Percentiles rank a stretch among this genome's conserved stretches.
phyloP scores from a whole-genome alignment of 2,888 invertebrate species.

The Synanthedon formicaeformis region DNA sequence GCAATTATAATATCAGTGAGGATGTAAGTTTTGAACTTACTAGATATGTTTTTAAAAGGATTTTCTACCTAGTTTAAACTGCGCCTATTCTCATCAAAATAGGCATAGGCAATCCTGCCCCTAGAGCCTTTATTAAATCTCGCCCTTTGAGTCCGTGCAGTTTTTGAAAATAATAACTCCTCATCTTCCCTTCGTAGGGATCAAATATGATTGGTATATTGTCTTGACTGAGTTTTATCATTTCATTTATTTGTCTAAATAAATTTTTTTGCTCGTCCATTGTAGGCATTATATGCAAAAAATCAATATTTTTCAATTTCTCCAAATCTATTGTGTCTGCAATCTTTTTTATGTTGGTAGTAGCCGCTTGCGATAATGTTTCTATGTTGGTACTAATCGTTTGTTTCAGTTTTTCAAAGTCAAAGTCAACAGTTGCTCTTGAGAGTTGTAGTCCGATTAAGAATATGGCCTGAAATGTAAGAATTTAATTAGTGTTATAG shows the following conservation, averaged over 20 bases:
- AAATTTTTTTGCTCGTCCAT: slow-evolving; percentile 12
- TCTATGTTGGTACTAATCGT: slow-evolving; percentile 3
- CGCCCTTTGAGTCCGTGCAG: slow-evolving; percentile 11
- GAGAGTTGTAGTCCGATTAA: slow-evolving; percentile 25
- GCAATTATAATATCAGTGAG: no score
- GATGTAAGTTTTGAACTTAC: no score
- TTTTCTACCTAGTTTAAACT: no score
- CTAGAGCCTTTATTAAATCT: slow-evolving; percentile 14
- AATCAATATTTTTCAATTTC: slow-evolving; percentile 29
- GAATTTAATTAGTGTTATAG: no score
- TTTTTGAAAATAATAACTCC: slow-evolving; percentile 12
- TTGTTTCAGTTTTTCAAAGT: slow-evolving; percentile 17
- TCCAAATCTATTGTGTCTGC: slow-evolving; percentile 29
- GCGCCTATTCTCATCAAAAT: slow-evolving; percentile 5
- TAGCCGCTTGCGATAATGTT: slow-evolving; percentile 14
- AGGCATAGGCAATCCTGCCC: slow-evolving; percentile 18
- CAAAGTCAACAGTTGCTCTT: slow-evolving; percentile 33
- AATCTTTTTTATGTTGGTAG: slow-evolving; percentile 14
- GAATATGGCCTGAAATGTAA: slow-evolving; percentile 7
- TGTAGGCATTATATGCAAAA: slow-evolving; percentile 28
- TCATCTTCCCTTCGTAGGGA: slow-evolving; percentile 10
- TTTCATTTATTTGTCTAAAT: background rate
- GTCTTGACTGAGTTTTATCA: background rate
- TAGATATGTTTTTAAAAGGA: no score
- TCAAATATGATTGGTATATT: slow-evolving; percentile 3